These are phyloP conservation scores for Ferrisia virgata DNA, from an alignment of 2,888 invertebrate species.

Conservation along the genomic window DNA sequence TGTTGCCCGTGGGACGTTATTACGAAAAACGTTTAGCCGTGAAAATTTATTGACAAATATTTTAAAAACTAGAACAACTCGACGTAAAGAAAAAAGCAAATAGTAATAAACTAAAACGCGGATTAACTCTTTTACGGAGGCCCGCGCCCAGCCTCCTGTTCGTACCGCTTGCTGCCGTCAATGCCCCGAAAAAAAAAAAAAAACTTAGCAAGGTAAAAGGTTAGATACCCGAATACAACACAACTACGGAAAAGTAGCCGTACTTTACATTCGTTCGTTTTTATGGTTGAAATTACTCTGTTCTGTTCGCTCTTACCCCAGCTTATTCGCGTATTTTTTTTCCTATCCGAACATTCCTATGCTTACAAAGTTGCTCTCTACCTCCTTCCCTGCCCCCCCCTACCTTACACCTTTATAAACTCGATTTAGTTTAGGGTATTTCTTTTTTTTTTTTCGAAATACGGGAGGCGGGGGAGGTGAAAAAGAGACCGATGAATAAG, in stretches of 20 bases:
- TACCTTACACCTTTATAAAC: background rate
- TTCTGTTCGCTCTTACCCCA: no score
- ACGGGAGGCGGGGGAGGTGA: background rate
- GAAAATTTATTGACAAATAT: conserved; percentile 39
- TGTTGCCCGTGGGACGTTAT: conserved; percentile 33
- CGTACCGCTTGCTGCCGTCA: no score
- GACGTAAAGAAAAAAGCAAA: conserved; percentile 10
- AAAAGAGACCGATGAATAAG: no score
- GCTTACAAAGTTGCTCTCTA: no score
- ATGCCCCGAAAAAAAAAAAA: no score
- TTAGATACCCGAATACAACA: background rate
- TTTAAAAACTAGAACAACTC: conserved; percentile 20
- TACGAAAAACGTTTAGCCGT: conserved; percentile 37
- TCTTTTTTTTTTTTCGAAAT: background rate
- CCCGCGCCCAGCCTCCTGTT: no score
- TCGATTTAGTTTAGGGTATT: background rate
- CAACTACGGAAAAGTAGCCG: conserved; percentile 11
- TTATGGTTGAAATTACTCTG: conserved; percentile 11
- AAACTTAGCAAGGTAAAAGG: no score
- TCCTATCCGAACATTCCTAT: no score
- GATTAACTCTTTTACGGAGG: background rate
- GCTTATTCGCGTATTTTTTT: background rate
- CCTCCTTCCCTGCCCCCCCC: background rate
- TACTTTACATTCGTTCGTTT: conserved; percentile 4
- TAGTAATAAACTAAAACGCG: conserved; percentile 28